A percentile compares a stretch with the other conserved stretches of the same genome.
phyloP scores from a whole-genome alignment of 2,888 invertebrate species.

The Doris montereyensis region DNA sequence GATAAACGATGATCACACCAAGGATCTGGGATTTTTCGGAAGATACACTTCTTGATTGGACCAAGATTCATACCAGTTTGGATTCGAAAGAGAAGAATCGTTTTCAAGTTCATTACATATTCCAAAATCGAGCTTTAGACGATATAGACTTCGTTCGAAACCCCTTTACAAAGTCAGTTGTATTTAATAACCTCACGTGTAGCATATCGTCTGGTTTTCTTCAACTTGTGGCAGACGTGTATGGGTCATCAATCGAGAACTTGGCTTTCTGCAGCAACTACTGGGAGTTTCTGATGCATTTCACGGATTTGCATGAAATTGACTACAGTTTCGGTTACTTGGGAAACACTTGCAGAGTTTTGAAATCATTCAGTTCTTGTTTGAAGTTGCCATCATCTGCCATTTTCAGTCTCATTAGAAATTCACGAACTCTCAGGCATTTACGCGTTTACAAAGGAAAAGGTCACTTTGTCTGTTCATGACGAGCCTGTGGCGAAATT shows the following conservation, averaged over 20 bases:
- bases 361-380: slow-evolving; percentile 29
- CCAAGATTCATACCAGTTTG: not conserved
- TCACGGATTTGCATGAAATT: slow-evolving; percentile 39
- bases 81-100: not conserved
- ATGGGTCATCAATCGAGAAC: slow-evolving; percentile 33
- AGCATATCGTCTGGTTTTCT: slow-evolving; percentile 38
- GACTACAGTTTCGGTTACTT: slow-evolving; percentile 37
- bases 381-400: too few species aligned
- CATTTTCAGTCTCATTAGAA: too few species aligned
- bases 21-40: slow-evolving; percentile 35
- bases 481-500: too few species aligned
- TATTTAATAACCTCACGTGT: slow-evolving; percentile 43
- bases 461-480: too few species aligned
- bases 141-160: slow-evolving; percentile 40
- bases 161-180: slow-evolving; percentile 35
- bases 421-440: too few species aligned
- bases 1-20: slow-evolving; percentile 43
- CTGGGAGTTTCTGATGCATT: slow-evolving; percentile 45
- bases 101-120: slow-evolving; percentile 43
- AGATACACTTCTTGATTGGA: slow-evolving; percentile 35
- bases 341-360: slow-evolving; percentile 27
- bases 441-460: too few species aligned
- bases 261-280: slow-evolving; percentile 42
- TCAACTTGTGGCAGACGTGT: slow-evolving; percentile 34
- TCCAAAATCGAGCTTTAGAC: slow-evolving; percentile 40